Conservation (phyloP, 2,797 vertebrate species). For the Eulemur mongoz region DNA sequence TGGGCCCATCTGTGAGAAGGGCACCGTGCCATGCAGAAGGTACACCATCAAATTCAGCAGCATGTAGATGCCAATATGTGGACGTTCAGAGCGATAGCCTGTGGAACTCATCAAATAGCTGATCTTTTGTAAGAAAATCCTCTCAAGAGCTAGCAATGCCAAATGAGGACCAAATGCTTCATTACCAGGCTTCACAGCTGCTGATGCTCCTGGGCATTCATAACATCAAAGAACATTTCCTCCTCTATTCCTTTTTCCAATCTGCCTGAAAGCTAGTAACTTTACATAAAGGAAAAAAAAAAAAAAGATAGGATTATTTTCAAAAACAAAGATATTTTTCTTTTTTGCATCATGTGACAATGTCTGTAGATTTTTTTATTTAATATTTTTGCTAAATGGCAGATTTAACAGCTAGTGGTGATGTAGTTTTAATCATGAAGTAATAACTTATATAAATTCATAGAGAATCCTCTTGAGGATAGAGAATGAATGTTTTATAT, state of each 20-base stretch:
- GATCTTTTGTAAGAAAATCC: constrained; percentile 70
- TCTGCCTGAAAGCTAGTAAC: constrained; percentile 38
- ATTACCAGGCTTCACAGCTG: constrained; percentile 75
- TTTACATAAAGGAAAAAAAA: constrained; percentile 45
- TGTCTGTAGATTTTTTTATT: background rate
- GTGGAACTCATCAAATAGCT: constrained; percentile 80
- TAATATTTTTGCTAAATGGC: background rate
- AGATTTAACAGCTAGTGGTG: background rate
- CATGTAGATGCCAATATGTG: constrained; percentile 75
- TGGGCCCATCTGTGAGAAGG: constrained; percentile 82
- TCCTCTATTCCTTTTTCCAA: background rate
- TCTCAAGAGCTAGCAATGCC: constrained; percentile 75
- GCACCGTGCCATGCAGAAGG: constrained; percentile 80
- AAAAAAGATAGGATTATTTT: background rate
- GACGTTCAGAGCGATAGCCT: constrained; percentile 80
- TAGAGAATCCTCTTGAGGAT: background rate
- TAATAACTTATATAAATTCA: background rate
- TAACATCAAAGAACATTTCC: constrained; percentile 55
- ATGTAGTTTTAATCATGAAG: background rate
- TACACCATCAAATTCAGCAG: constrained; percentile 52
- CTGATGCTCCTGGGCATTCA: constrained; percentile 72
- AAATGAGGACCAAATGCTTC: constrained; percentile 81
- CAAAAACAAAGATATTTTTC: background rate
- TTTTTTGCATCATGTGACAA: background rate
- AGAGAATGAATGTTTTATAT: constrained; percentile 19